Base-by-base conservation (phyloP, 2,797 vertebrate genomes). In the Florisuga fusca region DNA sequence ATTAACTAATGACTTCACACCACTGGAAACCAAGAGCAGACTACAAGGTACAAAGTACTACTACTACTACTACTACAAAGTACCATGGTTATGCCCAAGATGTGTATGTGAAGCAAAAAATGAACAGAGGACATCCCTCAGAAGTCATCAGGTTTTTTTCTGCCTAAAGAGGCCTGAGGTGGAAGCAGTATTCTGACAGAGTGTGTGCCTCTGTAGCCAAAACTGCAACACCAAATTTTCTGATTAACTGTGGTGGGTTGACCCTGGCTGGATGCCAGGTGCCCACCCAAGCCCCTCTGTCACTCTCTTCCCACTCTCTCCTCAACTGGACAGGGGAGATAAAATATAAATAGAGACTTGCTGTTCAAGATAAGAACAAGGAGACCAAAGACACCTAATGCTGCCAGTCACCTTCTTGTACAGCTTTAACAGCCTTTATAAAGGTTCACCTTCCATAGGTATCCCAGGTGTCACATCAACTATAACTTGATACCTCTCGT, bases 1-100 rank as follows among this genome's bases (percentile, higher is more conserved):
- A 79, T 54, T 53, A 59, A 29, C 46, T 55, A 38, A 66, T 66
- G 81, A 91, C 72, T 92, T 95, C 76, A 84, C 62, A 78, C 29
- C 46, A 41, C 46, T 41, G 55, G 33, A 89, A 90, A 64, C 38
- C 87, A 78, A 72, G 66, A 1, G 38, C 38, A 78, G 46, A 38
- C 33, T 84, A 31, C 46, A 7, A 17, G 7, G 58, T n/a, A n/a
- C n/a, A n/a, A n/a, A n/a, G n/a, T n/a, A n/a, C n/a, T n/a, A n/a
- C n/a, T n/a, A n/a, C n/a, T n/a, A n/a, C n/a, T n/a, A n/a, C n/a
- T n/a, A n/a, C n/a, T n/a, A n/a, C n/a, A n/a, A n/a, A 46, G 51
- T 72, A 86, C 54, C 73, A 75, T 26, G 80, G 67, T 54, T 57
- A 63, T 1, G 13, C 45, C 41, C 58, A 43, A 54, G 31, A 45